Base-by-base conservation (phyloP, 2,797 vertebrate genomes). In the Petrocephalus schoutedeni region DNA sequence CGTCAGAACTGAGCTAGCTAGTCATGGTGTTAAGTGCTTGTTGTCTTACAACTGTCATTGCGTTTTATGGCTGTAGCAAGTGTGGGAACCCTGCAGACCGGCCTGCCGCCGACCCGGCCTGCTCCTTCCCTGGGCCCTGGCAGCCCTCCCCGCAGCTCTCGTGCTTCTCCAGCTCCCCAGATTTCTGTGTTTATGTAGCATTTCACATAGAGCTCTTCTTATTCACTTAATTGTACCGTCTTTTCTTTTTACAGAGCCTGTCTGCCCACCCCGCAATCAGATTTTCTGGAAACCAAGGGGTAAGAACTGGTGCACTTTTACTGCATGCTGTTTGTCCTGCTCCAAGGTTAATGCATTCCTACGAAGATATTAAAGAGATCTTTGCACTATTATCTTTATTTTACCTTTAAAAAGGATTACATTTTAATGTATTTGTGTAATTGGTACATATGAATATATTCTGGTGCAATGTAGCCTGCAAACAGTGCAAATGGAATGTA, bases 241-340 rank as follows among this genome's bases (percentile, higher is more conserved):
- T 53, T 28, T 36, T 58, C 21, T 64, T 19, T 64, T 92, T 92
- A 51, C 88, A 96, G 96, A 94, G 93, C 89, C 92, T 92, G 88
- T 94, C 95, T 87, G 93, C 93, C 59, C 91, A 89, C 67, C 95
- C 95, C 41, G 92, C 95, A 89, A 96, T 96, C 91, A 93, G 94
- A 91, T 96, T 96, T 92, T 95, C 94, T 94, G 96, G 95, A 93
- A 96, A 94, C 91, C 95, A 96, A 95, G 96, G 96, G 95, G 96
- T 96, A 95, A 96, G 96, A n/a, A 85, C n/a, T 1, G 12, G 4
- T 10, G 8, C 2, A 28, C 82, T 36, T 88, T 32, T 85, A 32
- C 56, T 77, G 28, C n/a, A 80, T 58, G n/a, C 7, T 53, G 5
- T 53, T 58, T 56, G 23, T 19, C 51, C 8, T 80, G 49, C 14